Percentiles rank a stretch among this genome's conserved stretches.
phyloP scores from a whole-genome alignment of 2,113 vertebrate species.

The Malurus alboscapulatus region DNA sequence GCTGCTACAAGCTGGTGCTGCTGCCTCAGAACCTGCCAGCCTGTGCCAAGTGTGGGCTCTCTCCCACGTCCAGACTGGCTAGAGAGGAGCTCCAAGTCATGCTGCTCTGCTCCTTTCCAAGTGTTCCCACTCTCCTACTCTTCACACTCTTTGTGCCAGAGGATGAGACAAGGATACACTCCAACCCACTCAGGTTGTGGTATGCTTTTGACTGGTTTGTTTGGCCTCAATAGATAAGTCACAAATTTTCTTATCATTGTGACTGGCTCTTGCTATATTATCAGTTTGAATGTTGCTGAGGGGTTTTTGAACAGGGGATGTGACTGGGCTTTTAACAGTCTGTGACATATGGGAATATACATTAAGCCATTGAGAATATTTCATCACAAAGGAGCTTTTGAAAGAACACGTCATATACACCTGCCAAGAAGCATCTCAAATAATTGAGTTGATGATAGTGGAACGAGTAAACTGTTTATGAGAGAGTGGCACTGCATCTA shows the following conservation, averaged over 20 bases:
- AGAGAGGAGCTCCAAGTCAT: not conserved
- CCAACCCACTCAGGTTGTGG: not conserved
- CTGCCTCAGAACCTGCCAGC: not conserved
- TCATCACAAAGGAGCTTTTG: slow-evolving; percentile 36
- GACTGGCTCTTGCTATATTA: not conserved
- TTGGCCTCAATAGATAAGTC: not conserved
- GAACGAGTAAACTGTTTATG: not conserved
- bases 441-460: slow-evolving; percentile 17
- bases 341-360: not conserved
- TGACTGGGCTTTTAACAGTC: not conserved
- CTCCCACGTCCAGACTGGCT: not conserved
- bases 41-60: not conserved
- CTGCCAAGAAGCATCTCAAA: slow-evolving; percentile 27
- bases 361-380: slow-evolving; percentile 15
- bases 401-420: not conserved
- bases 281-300: not conserved
- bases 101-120: not conserved
- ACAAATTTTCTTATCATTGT: not conserved
- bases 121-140: not conserved
- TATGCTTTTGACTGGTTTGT: not conserved
- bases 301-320: not conserved
- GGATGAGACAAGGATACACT: not conserved
- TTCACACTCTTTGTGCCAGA: not conserved
- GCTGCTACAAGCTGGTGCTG: not conserved
- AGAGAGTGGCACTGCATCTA: not conserved